Evolutionary conservation across 2,797 vertebrate genomes (phyloP).

Genomic region (Halcyon smyrnensis): DNA sequence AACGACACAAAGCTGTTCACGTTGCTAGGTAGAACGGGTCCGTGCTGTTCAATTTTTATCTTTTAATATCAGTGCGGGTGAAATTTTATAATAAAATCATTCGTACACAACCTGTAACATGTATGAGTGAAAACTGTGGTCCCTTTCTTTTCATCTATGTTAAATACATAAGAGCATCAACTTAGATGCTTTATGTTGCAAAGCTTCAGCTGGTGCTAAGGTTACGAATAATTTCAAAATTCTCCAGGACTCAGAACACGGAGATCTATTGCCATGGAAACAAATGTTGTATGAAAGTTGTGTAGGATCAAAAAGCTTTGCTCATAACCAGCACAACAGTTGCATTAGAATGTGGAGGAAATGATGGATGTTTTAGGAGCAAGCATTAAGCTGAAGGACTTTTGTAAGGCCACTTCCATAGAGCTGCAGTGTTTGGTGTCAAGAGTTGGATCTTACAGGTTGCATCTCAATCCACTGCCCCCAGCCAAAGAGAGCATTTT

Average conservation of each 20-base stretch:
- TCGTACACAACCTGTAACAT: neutral
- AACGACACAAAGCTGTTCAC: slow-evolving; percentile 24
- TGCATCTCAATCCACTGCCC: neutral
- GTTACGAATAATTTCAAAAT: slow-evolving; percentile 49
- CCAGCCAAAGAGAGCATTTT: slow-evolving; percentile 58
- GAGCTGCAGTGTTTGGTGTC: slow-evolving; percentile 44
- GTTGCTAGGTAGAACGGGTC: neutral
- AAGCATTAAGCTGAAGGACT: slow-evolving; percentile 13
- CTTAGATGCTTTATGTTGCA: slow-evolving; percentile 29
- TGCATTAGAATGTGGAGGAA: slow-evolving; percentile 73
- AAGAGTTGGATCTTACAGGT: slow-evolving; percentile 44
- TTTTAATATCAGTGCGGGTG: neutral
- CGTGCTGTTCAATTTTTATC: neutral
- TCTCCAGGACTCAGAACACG: slow-evolving; percentile 48
- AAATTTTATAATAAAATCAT: slow-evolving; percentile 3
- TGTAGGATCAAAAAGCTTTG: slow-evolving; percentile 70
- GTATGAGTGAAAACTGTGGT: neutral
- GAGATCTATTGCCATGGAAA: slow-evolving; percentile 75
- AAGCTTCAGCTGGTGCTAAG: slow-evolving; percentile 37
- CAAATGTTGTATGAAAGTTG: slow-evolving; percentile 73
- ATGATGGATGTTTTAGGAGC: slow-evolving; percentile 50
- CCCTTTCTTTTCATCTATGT: neutral
- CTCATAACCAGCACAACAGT: slow-evolving; percentile 46
- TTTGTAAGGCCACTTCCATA: slow-evolving; percentile 38
- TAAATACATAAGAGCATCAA: neutral